Base-by-base conservation (phyloP, 2,113 vertebrate genomes). In the Chionomys nivalis region DNA sequence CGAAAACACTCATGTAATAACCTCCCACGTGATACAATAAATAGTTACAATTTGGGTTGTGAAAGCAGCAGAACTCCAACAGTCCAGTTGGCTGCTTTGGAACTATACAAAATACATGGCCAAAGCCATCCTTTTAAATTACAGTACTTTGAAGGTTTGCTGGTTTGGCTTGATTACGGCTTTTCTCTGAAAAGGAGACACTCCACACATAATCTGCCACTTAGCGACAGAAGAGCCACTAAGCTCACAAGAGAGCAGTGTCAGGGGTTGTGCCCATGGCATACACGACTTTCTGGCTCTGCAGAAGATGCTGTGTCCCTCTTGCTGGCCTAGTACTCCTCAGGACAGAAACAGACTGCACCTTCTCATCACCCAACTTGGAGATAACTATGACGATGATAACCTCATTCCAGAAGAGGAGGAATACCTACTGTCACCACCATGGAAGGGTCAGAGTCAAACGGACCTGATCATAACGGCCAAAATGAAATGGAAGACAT, bases 151-250 rank as follows among this genome's bases (percentile, higher is more conserved):
- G 73, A 79, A 63, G 52, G 72, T 36, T 89, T 90, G 78, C 39
- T 89, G 94, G 93, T 89, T 96, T 96, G 89, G 86, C 76, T 95
- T 95, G 39, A 31, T 44, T 44, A 96, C 94, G 66, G 97, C 63
- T 95, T 78, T 92, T 91, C 73, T 95, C 82, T 93, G 90, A 91
- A 91, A 89, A 85, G 70, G 73, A 93, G 81, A 94, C 39, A 86
- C 91, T 86, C 65, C 61, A 92, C 87, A 87, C 44, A 39, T 87
- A 91, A 94, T 87, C 36, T 91, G 83, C 82, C 90, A 90, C 63
- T 90, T 94, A 76, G 91, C 0, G 87, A 70, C 83, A 89, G 70
- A 94, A 93, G 42, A 95, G 44, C 83, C 94, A 47, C n/a, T 72
- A 72, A 75, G 82, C 77, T 77, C 75, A 39, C 28, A 28, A 75